phyloP scores from a whole-genome alignment of 2,113 vertebrate genomes.

The Cairina moschata region DNA sequence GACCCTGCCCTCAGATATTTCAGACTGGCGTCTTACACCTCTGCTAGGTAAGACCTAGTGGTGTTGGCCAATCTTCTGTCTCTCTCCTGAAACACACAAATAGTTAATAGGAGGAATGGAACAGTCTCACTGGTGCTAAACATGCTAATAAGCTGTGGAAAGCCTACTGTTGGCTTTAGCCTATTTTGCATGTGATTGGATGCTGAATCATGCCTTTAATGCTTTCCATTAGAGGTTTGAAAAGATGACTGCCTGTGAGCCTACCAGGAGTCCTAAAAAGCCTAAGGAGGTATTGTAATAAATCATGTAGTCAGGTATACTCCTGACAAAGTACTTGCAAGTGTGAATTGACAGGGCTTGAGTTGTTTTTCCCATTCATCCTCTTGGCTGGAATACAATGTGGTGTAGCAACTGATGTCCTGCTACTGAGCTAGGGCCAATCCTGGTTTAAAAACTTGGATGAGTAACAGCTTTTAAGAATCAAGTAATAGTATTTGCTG shows the following conservation, averaged over 20 bases:
- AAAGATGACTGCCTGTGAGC: neutral
- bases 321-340: neutral
- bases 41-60: constrained; percentile 40
- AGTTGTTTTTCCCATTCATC: neutral
- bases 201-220: neutral
- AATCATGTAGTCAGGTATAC: neutral
- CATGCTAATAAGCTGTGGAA: rapidly evolving
- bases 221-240: neutral
- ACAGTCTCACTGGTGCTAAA: neutral
- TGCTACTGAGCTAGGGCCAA: neutral
- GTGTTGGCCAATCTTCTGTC: neutral
- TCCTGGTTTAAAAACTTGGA: neutral
- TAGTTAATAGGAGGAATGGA: neutral
- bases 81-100: neutral
- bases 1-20: rapidly evolving
- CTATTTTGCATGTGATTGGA: neutral
- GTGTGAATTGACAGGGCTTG: neutral
- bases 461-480: neutral
- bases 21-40: neutral
- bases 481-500: neutral
- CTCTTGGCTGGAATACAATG: neutral
- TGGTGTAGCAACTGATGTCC: no score
- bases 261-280: neutral
- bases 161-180: neutral
- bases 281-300: neutral